Base-by-base conservation (phyloP, 1,140 invertebrate genomes). In the Papilio glaucus region DNA sequence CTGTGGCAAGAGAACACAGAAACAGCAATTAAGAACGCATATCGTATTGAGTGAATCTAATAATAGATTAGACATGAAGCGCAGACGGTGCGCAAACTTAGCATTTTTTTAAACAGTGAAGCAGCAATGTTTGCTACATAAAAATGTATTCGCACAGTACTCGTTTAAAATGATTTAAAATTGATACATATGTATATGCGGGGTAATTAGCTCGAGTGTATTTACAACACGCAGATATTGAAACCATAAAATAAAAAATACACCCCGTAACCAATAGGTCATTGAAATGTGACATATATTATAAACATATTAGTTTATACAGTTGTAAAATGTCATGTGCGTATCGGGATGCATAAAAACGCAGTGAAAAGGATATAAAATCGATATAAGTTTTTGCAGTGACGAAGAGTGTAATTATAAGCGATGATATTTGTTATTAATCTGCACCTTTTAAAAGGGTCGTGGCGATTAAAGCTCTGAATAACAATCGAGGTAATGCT, bases 401-500 rank as follows among this genome's bases (percentile, higher is more conserved):
- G 79, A 79, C 78, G 75, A 73, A 82, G 75, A 85, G 85, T 80
- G 86, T 79, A 85, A 84, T 88, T 86, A 88, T 84, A 86, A 72
- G 75, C 78, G 77, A 80, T 84, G 75, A 83, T 86, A 79, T 77
- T 77, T 78, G 77, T 86, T 82, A 84, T 84, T 81, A 82, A 83
- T 75, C 81, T 73, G 78, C 75, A 76, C 81, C 83, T 81, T 87
- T 84, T 84, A 80, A 87, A 80, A 87, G 89, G 87, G 88, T 90
- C 87, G 82, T 68, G 82, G 84, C 86, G 89, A 90, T 91, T 89
- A 91, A 89, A 83, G 84, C 85, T 78, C 77, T 79, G 76, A 86
- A 85, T 85, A 82, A 85, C 76, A 82, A 85, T 85, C 78, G 81
- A 74, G 78, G 76, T 82, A 77, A 79, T 79, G 79, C 77, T 79